Evolutionary conservation across 35 echinoderm and acorn worm species (phyloP).

Genomic region (Apostichopus parvimensis): DNA sequence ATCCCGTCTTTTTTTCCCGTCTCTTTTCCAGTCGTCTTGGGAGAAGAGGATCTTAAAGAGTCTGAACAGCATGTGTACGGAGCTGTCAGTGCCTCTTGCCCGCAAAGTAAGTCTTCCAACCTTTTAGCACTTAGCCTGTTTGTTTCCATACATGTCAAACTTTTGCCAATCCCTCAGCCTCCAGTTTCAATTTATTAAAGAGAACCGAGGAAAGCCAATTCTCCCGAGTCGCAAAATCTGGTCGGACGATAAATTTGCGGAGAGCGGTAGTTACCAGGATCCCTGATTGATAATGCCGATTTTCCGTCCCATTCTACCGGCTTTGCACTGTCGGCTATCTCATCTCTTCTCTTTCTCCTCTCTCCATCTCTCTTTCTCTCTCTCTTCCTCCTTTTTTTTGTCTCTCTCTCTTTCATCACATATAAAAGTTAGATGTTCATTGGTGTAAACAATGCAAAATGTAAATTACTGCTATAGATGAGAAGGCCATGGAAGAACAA

Average conservation of each 20-base stretch:
- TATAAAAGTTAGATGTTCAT: constrained; percentile 15
- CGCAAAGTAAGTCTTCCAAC: constrained; percentile 77
- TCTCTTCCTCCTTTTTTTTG: neutral
- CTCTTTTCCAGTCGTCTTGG: constrained; percentile 83
- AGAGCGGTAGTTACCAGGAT: neutral
- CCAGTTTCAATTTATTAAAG: constrained; percentile 11
- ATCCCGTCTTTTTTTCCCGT: neutral
- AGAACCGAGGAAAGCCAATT: constrained; percentile 2
- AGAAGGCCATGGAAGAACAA: neutral
- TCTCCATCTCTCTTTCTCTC: neutral
- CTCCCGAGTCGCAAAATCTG: constrained; percentile 5
- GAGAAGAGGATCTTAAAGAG: constrained; percentile 99
- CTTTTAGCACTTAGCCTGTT: constrained; percentile 15
- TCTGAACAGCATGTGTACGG: constrained; percentile 98
- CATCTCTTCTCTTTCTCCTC: too few species aligned
- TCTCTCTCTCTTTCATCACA: neutral
- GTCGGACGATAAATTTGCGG: neutral
- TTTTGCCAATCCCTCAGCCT: constrained; percentile 16
- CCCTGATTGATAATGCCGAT: constrained; percentile 5
- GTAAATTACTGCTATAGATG: neutral
- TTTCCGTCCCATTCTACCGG: neutral
- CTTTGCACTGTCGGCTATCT: too few species aligned
- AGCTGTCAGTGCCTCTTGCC: constrained; percentile 86
- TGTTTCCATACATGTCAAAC: neutral
- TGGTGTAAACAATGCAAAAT: constrained; percentile 23